Evolutionary conservation across 2,113 vertebrate genomes (phyloP).

Genomic region (Empidonax traillii): DNA sequence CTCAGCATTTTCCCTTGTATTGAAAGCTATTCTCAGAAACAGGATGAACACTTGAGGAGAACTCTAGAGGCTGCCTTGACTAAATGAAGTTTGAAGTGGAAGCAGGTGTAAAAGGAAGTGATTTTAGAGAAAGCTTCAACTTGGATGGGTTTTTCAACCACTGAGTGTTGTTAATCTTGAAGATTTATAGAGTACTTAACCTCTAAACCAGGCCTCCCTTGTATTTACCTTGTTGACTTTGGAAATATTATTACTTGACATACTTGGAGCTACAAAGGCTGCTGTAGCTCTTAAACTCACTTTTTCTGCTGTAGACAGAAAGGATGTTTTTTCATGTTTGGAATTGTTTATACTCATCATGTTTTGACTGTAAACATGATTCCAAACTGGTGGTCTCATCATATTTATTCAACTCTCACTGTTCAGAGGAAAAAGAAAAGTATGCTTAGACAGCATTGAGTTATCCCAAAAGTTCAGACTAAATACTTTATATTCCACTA

Average conservation of each 20-base stretch:
- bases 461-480: not conserved
- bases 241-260: not conserved
- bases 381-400: not conserved
- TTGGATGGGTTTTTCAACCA: not conserved
- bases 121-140: not conserved
- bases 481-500: not conserved
- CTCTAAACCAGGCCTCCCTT: not conserved
- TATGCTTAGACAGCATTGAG: not conserved
- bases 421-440: accelerated
- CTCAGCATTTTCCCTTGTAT: not conserved
- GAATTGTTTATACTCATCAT: not conserved
- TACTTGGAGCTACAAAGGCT: not conserved
- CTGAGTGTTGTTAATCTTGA: not conserved
- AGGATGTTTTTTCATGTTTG: not conserved
- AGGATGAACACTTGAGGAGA: not conserved
- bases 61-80: not conserved
- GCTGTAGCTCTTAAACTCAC: not conserved
- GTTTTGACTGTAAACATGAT: not conserved
- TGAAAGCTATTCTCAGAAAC: slow-evolving; percentile 9
- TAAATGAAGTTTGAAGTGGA: slow-evolving; percentile 36
- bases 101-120: slow-evolving; percentile 5
- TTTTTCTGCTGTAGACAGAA: not conserved
- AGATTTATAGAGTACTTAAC: not conserved
- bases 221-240: not conserved
- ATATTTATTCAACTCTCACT: not conserved